These are phyloP conservation scores for Nemoura dubitans DNA, from an alignment of 2,888 invertebrate genomes.

Conservation along the genomic window DNA sequence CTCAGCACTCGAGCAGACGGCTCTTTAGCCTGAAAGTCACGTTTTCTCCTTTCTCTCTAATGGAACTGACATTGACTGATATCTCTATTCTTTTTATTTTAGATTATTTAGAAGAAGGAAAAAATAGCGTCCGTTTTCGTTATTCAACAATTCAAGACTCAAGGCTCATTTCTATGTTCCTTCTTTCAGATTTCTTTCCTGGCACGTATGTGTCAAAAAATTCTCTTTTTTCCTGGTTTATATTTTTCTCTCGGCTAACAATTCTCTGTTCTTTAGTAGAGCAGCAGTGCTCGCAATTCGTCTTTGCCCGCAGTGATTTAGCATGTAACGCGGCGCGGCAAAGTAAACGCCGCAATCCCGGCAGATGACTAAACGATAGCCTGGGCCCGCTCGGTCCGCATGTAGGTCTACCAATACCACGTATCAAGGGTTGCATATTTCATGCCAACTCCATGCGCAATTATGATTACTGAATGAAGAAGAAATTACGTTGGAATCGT, in stretches of 20 bases:
- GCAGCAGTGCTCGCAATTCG: no score
- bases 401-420: no score
- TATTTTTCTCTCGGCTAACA: background rate
- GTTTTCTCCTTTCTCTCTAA: background rate
- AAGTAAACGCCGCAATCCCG: no score
- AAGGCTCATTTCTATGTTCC: background rate
- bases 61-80: conserved; percentile 7
- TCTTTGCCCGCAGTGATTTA: no score
- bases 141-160: background rate
- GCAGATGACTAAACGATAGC: no score
- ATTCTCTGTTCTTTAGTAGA: background rate
- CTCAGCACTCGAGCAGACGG: background rate
- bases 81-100: background rate
- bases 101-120: conserved; percentile 2
- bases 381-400: no score
- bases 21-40: background rate
- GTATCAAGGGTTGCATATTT: background rate
- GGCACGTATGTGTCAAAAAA: background rate
- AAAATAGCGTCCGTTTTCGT: background rate
- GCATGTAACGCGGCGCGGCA: no score
- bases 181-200: background rate
- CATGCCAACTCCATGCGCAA: background rate
- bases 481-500: background rate
- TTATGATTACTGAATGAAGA: background rate
- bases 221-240: background rate